A percentile compares a stretch with the other conserved stretches of the same genome.
Evolutionary conservation across 2,797 vertebrate genomes (phyloP).

Genomic region (Chrosomus eos): DNA sequence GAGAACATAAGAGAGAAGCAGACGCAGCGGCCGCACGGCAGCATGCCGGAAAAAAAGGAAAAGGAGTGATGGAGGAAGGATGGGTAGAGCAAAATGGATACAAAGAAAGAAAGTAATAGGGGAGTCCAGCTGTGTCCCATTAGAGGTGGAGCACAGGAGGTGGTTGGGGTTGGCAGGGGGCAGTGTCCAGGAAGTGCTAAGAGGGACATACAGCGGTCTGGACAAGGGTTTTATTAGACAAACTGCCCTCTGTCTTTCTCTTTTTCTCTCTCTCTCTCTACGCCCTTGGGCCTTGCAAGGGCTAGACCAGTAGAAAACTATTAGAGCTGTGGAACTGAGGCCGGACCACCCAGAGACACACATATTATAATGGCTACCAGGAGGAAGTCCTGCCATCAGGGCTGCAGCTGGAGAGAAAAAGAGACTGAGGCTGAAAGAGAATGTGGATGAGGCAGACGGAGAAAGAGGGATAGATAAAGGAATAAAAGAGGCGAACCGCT

Average conservation of each 20-base stretch:
- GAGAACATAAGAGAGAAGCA: conserved; percentile 15
- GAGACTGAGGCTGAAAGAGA: conserved; percentile 31
- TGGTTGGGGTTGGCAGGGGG: conserved; percentile 88
- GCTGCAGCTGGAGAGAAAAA: conserved; percentile 71
- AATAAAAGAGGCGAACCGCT: conserved; percentile 57
- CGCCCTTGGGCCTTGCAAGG: conserved; percentile 82
- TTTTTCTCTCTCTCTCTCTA: conserved; percentile 12
- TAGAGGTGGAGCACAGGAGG: conserved; percentile 87
- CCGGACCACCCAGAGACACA: conserved; percentile 93
- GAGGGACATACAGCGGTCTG: conserved; percentile 75
- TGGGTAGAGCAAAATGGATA: conserved; percentile 40
- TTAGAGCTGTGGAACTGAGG: conserved; percentile 72
- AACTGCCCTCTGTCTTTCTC: conserved; percentile 59
- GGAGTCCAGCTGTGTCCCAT: conserved; percentile 97
- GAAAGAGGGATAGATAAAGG: conserved; percentile 61
- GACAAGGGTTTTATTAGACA: conserved; percentile 96
- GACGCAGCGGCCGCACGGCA: background rate
- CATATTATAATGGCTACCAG: conserved; percentile 79
- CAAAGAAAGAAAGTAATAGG: conserved; percentile 36
- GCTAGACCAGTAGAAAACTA: conserved; percentile 89
- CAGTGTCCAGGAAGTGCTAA: conserved; percentile 89
- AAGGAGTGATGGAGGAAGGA: conserved; percentile 30
- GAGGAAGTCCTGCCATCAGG: conserved; percentile 79
- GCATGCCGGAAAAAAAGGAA: conserved; percentile 34
- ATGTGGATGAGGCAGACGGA: conserved; percentile 28